These are phyloP conservation scores for Aleiodes testaceus DNA, from an alignment of 2,888 invertebrate genomes.

Conservation along the genomic window DNA sequence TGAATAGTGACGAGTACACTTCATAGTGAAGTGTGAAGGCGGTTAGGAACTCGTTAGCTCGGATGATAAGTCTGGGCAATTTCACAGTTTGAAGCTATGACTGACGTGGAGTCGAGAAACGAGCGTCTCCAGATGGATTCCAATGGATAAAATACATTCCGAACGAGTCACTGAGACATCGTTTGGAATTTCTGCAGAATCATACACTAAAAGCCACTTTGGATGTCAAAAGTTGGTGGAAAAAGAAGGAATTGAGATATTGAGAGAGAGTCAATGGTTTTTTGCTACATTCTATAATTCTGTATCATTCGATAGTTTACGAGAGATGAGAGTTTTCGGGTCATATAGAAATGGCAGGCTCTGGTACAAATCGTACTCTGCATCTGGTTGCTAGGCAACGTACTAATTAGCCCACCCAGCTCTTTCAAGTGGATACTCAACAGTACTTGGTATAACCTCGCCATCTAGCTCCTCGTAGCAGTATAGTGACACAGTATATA, in stretches of 20 bases:
- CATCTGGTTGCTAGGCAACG: constrained; percentile 71
- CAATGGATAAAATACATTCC: not conserved
- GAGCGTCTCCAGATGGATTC: not conserved
- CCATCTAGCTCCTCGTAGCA: constrained; percentile 46
- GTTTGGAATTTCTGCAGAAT: constrained; percentile 6
- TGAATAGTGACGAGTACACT: constrained; percentile 46
- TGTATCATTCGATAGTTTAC: not conserved
- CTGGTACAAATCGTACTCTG: constrained; percentile 66
- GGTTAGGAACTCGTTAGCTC: constrained; percentile 69
- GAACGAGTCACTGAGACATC: constrained; percentile 14
- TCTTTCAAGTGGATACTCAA: constrained; percentile 72
- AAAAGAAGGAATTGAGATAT: constrained; percentile 50
- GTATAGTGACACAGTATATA: constrained; percentile 58
- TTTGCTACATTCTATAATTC: not conserved
- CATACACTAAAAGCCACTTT: constrained; percentile 21
- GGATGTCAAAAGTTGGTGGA: too few relatives aligned
- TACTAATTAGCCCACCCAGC: constrained; percentile 73
- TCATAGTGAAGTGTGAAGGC: constrained; percentile 64
- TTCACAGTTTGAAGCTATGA: constrained; percentile 65
- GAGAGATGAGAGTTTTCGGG: constrained; percentile 32
- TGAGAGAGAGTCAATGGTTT: constrained; percentile 43
- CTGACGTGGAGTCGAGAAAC: constrained; percentile 49
- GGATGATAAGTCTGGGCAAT: constrained; percentile 72
- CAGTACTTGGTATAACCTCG: constrained; percentile 67
- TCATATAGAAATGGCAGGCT: constrained; percentile 51